These are phyloP conservation scores for Nasonia giraulti DNA, from an alignment of 1,140 invertebrate species.

Conservation along the genomic window DNA sequence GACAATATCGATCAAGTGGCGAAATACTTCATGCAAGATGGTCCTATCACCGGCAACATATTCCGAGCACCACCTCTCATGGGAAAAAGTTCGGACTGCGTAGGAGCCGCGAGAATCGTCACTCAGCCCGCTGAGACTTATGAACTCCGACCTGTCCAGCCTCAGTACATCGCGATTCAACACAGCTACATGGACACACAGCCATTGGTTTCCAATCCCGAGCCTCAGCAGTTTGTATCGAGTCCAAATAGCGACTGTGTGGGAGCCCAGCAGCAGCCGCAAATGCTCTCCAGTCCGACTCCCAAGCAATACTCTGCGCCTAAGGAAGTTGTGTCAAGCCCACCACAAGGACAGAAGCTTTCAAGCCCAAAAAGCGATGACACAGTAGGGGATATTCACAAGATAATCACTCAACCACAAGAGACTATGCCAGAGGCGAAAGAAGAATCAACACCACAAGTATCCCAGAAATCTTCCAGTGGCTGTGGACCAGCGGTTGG, in stretches of 20 bases:
- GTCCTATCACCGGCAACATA: constrained; percentile 55
- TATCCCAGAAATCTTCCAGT: background rate
- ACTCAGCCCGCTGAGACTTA: background rate
- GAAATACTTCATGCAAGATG: constrained; percentile 63
- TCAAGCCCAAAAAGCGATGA: background rate
- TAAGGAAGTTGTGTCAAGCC: background rate
- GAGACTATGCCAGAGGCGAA: background rate
- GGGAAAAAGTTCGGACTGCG: constrained; percentile 13
- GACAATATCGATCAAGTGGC: constrained; percentile 60
- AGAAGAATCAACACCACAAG: too few relatives aligned
- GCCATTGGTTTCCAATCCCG: background rate
- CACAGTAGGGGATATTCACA: constrained; percentile 8
- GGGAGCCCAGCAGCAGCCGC: background rate
- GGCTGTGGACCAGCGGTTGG: constrained; percentile 4
- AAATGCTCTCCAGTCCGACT: background rate
- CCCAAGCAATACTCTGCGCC: background rate
- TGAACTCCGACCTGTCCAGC: background rate
- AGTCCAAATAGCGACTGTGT: background rate
- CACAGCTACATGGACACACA: background rate
- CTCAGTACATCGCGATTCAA: background rate
- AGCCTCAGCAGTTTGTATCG: background rate
- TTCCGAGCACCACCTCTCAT: constrained; percentile 23
- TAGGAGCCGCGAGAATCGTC: background rate
- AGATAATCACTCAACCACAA: constrained; percentile 36
- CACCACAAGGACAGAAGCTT: background rate